These are phyloP conservation scores for Nilaparvata lugens DNA, from an alignment of 1,140 invertebrate genomes.

Conservation along the genomic window DNA sequence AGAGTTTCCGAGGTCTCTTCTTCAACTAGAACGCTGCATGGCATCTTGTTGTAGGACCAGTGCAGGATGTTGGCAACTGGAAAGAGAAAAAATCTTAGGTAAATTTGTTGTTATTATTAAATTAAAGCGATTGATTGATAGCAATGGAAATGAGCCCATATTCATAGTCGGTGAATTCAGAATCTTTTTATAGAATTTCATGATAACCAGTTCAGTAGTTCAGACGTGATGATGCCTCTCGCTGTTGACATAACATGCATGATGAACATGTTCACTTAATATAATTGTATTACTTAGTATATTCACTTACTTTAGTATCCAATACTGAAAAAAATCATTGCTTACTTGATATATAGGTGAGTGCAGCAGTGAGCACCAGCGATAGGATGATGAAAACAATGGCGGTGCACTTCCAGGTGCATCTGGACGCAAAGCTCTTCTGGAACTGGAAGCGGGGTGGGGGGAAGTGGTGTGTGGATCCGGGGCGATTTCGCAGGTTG, in stretches of 20 bases:
- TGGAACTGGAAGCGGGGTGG: slow-evolving; percentile 73
- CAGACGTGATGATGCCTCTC: no score
- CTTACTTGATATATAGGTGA: slow-evolving; percentile 82
- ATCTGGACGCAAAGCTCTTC: slow-evolving; percentile 75
- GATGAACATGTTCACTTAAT: no score
- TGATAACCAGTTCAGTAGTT: no score
- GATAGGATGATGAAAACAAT: slow-evolving; percentile 75
- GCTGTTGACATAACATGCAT: no score
- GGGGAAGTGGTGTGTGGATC: slow-evolving; percentile 50
- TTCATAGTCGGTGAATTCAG: no score
- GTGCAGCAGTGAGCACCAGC: slow-evolving; percentile 65
- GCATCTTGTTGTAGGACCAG: slow-evolving; percentile 69
- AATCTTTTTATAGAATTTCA: no score
- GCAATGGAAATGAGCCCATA: no score
- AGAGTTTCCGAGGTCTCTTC: slow-evolving; percentile 42
- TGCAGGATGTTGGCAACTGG: slow-evolving; percentile 70
- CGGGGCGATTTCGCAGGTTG: slow-evolving; percentile 50
- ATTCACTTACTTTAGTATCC: no score
- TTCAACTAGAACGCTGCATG: slow-evolving; percentile 73
- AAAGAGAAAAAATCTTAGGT: slow-evolving; percentile 25
- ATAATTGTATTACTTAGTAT: no score
- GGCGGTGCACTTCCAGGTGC: slow-evolving; percentile 84
- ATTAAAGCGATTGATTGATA: no score
- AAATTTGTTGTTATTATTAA: slow-evolving; percentile 7
- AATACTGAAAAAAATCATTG: slow-evolving; percentile 15